Percentiles rank a stretch among this genome's conserved stretches.
These are phyloP conservation scores for Nesidiocoris tenuis DNA, from an alignment of 2,888 invertebrate genomes.

Conservation along the genomic window DNA sequence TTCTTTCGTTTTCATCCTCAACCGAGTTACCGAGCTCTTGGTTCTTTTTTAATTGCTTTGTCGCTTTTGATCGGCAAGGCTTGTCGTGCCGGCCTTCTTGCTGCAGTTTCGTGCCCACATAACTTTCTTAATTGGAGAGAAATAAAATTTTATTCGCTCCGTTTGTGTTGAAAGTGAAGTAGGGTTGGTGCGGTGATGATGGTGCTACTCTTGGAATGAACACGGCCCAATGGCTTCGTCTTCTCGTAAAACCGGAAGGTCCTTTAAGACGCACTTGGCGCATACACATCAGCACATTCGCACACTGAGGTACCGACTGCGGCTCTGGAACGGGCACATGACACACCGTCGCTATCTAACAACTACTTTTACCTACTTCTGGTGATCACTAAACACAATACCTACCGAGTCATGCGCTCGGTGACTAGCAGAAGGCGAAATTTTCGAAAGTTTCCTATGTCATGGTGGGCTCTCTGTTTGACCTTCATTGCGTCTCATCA, in stretches of 20 bases:
- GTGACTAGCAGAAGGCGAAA: not conserved
- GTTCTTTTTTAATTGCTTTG: conserved; percentile 39
- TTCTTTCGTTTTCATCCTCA: not conserved
- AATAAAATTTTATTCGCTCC: conserved; percentile 39
- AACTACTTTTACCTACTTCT: not conserved
- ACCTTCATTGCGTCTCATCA: not conserved
- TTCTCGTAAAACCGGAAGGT: not conserved
- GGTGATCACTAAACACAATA: not conserved
- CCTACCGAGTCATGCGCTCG: not conserved
- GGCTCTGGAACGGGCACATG: not conserved
- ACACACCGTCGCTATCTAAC: not conserved
- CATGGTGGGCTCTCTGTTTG: not conserved
- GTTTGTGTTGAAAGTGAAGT: conserved; percentile 1
- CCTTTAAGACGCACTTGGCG: not conserved
- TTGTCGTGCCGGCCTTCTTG: conserved; percentile 24
- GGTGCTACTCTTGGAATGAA: not conserved
- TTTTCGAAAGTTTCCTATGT: not conserved
- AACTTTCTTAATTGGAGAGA: conserved; percentile 26
- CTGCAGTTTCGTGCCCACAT: conserved; percentile 29
- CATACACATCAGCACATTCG: not conserved
- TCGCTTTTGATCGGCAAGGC: conserved; percentile 29
- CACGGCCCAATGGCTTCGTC: not conserved
- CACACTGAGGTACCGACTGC: not conserved
- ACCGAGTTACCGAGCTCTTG: not conserved
- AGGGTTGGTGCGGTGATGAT: conserved; percentile 2